A percentile compares a stretch with the other conserved stretches of the same genome.
Conservation (phyloP, 2,797 vertebrate species). For the Todus mexicanus region DNA sequence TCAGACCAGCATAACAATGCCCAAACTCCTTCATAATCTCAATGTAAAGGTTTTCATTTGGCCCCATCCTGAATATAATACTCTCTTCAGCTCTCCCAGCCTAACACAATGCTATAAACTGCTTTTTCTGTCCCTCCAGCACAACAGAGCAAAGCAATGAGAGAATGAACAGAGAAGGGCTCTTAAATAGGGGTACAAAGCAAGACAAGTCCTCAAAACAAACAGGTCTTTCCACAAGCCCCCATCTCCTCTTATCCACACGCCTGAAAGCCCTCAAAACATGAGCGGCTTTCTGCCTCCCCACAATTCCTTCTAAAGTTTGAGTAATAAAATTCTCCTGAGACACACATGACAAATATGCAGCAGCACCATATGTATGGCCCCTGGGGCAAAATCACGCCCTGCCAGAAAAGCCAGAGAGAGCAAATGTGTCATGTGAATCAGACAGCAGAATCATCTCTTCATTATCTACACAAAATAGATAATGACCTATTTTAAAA, state of each 20-base stretch:
- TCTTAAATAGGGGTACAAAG: slow-evolving; percentile 1
- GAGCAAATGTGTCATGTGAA: neutral
- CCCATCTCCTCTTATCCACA: neutral
- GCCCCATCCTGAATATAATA: neutral
- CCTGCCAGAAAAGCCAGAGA: neutral
- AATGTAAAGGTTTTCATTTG: neutral
- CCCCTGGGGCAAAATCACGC: neutral
- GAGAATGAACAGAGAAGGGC: slow-evolving; percentile 16
- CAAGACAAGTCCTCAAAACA: slow-evolving; percentile 27
- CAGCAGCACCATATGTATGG: neutral
- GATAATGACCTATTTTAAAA: neutral
- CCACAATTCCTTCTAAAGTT: neutral
- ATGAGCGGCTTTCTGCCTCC: neutral
- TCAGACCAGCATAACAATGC: neutral
- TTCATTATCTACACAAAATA: neutral
- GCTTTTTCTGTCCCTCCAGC: neutral
- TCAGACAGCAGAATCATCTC: neutral
- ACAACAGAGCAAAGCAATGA: slow-evolving; percentile 45
- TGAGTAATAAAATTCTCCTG: neutral
- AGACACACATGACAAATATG: neutral
- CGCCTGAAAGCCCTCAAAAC: neutral
- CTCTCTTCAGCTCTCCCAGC: neutral
- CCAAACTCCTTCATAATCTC: neutral
- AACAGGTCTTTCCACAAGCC: neutral
- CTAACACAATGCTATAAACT: neutral